These are phyloP conservation scores for Thamnophis elegans DNA, from an alignment of 2,797 vertebrate genomes.

Conservation along the genomic window DNA sequence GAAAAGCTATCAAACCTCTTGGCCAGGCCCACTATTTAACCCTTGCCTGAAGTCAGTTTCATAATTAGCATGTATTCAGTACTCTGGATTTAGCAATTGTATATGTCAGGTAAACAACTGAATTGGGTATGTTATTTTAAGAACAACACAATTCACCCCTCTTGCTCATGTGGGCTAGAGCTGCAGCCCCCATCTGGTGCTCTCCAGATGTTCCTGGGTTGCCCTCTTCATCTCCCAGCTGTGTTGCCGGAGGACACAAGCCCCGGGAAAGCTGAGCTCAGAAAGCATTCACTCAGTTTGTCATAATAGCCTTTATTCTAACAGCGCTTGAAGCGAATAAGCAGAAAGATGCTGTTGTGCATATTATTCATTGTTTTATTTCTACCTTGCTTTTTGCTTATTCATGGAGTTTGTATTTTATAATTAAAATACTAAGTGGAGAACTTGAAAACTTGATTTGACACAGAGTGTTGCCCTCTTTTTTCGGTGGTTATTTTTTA, in stretches of 20 bases:
- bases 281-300: neutral
- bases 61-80: neutral
- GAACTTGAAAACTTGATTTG: neutral
- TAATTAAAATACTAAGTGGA: neutral
- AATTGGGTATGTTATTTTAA: neutral
- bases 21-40: neutral
- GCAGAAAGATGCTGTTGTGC: neutral
- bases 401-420: neutral
- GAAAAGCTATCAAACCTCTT: neutral
- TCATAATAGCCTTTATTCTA: neutral
- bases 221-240: neutral
- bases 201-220: neutral
- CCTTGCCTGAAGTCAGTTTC: neutral
- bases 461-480: neutral
- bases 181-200: neutral
- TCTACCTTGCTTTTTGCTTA: neutral
- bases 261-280: neutral
- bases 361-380: neutral
- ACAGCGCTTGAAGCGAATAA: neutral
- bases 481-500: neutral
- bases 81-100: neutral
- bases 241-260: neutral
- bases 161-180: neutral
- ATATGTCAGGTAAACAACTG: neutral
- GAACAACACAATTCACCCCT: neutral